Evolutionary conservation across 2,113 vertebrate genomes (phyloP), one percentile per base, ranked within the genome.

Genomic region (Chaenocephalus aceratus): DNA sequence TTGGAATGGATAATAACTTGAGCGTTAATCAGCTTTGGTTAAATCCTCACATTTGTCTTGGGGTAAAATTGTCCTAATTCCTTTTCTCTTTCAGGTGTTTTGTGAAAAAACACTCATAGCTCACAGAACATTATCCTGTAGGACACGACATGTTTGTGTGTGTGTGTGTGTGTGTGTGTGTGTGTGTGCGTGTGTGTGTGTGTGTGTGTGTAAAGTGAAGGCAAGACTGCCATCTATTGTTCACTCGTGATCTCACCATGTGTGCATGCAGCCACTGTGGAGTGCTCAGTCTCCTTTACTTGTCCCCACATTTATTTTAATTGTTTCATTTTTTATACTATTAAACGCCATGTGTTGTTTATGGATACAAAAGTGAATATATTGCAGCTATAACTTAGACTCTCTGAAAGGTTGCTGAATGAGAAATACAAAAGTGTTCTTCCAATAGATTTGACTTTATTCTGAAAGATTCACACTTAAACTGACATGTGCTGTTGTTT

Each of bases 141-240:
- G 60, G 48, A 45, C 26, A 49, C 11, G 2, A 30, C 30, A 3
- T 30, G 26, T 30, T 3, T 68, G 68, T 78, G 75, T 82, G 59
- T 63, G 15, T 79, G 75, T 79, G 62, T 58, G 26, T 66, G 53
- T 63, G 68, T 49, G 79, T 68, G 77, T 78, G 75, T 82, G 59
- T 63, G 15, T 62, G 64, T 81, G 69, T 57, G 56, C 60, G 54
- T 64, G 69, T 52, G 79, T 69, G 77, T 79, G 75, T 46, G 77
- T 66, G 75, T 77, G 74, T 46, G 79, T 69, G 61, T 74, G 72
- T 81, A 80, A 86, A 83, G 60, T 53, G 82, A 86, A 86, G 86
- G 71, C 88, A 89, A 93, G 86, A 73, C 88, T 93, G 92, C 91
- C 91, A 89, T 85, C 91, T 91, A 87, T 91, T 64, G 91, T 88